Percentiles rank a stretch among this genome's conserved stretches.
phyloP scores from a whole-genome alignment of 2,797 vertebrate genomes.

The Halcyon leucocephala region DNA sequence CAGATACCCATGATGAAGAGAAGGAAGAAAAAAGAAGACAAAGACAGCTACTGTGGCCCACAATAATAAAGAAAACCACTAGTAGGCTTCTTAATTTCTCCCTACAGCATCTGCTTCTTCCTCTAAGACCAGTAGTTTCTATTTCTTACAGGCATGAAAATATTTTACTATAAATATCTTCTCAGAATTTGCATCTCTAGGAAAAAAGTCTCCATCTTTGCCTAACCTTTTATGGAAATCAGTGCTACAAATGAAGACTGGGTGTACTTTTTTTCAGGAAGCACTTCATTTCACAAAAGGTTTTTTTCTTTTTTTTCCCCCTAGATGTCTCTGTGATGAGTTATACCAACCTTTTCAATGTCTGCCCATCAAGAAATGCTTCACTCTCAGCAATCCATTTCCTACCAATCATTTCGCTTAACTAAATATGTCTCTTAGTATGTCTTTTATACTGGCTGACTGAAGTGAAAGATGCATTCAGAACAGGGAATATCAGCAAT shows the following conservation, averaged over 20 bases:
- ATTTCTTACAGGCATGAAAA: neutral
- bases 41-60: neutral
- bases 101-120: neutral
- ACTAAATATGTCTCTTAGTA: neutral
- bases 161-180: neutral
- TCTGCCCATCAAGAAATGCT: neutral
- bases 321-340: neutral
- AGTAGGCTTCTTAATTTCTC: neutral
- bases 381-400: neutral
- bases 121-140: neutral
- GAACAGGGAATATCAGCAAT: neutral
- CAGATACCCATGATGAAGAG: neutral
- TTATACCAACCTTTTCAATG: neutral
- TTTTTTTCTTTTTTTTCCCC: neutral
- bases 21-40: rapidly evolving
- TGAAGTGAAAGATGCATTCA: neutral
- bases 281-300: neutral
- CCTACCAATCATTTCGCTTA: neutral
- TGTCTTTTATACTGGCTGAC: neutral
- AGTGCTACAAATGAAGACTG: neutral
- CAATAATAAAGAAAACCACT: neutral
- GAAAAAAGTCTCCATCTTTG: neutral
- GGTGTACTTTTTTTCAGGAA: neutral
- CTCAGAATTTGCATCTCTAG: neutral
- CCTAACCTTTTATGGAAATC: neutral